These are phyloP conservation scores for Leptoclinus maculatus DNA, from an alignment of 2,797 vertebrate species.

Conservation along the genomic window DNA sequence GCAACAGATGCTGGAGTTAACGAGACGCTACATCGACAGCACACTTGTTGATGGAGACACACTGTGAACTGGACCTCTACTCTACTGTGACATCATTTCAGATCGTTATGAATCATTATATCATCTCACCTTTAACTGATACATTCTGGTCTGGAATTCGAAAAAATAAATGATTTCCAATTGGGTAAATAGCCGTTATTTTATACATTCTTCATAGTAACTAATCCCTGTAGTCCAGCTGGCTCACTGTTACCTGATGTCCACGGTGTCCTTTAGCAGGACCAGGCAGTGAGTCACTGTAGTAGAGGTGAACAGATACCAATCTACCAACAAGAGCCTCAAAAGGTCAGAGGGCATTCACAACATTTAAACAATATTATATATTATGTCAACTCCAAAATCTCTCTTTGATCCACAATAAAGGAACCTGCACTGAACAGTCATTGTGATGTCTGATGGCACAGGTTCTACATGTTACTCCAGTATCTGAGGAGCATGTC, in stretches of 20 bases:
- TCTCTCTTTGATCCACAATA: not conserved
- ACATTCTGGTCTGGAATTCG: not conserved
- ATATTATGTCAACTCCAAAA: not conserved
- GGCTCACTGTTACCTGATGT: not conserved
- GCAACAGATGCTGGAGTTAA: slow-evolving; percentile 69
- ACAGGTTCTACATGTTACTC: not conserved
- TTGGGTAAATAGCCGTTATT: not conserved
- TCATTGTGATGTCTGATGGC: no score
- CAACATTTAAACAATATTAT: not conserved
- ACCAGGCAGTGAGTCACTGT: not conserved
- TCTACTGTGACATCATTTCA: not conserved
- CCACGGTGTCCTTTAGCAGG: not conserved
- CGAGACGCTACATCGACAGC: slow-evolving; percentile 24
- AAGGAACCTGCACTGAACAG: no score
- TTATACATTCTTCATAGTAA: not conserved
- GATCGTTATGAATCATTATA: not conserved
- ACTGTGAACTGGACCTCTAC: not conserved
- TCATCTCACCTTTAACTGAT: not conserved
- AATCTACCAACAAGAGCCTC: not conserved
- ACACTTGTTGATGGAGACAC: not conserved
- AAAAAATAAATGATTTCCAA: not conserved
- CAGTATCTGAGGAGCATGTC: no score
- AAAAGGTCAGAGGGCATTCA: not conserved
- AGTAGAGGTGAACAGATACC: not conserved
- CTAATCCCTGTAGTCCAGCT: not conserved